A percentile compares a stretch with the other conserved stretches of the same genome.
These are phyloP conservation scores for Oegoconia quadripuncta DNA, from an alignment of 2,888 invertebrate species.

Conservation along the genomic window DNA sequence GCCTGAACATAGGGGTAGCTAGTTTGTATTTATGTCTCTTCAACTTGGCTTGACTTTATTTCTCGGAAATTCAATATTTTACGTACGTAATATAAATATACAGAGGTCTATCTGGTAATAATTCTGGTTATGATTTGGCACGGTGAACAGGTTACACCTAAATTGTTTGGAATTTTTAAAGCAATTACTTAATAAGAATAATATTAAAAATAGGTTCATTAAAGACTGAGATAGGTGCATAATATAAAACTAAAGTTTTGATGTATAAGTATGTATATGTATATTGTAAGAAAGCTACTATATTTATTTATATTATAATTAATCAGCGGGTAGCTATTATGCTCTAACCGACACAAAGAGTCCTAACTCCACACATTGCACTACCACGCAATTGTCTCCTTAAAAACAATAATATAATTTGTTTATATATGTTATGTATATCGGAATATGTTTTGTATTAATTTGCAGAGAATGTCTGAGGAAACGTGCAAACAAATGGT, in stretches of 20 bases:
- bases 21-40: no score
- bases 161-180: no score
- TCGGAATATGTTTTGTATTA: constrained; percentile 75
- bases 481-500: constrained; percentile 91
- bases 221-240: no score
- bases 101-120: not conserved
- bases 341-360: constrained; percentile 34
- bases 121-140: not conserved
- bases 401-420: not conserved
- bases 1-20: no score
- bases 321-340: constrained; percentile 27
- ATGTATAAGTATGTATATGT: not conserved
- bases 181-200: no score
- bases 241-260: no score
- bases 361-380: constrained; percentile 43
- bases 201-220: no score
- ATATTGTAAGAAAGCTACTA: not conserved
- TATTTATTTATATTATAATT: not conserved
- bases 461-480: constrained; percentile 91
- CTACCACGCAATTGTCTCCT: constrained; percentile 19
- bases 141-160: no score
- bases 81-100: no score
- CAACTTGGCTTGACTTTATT: no score
- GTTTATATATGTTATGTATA: constrained; percentile 40
- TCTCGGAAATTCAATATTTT: no score